Base-by-base conservation (phyloP, 2,797 vertebrate genomes). In the Alcedo quadribrachys region DNA sequence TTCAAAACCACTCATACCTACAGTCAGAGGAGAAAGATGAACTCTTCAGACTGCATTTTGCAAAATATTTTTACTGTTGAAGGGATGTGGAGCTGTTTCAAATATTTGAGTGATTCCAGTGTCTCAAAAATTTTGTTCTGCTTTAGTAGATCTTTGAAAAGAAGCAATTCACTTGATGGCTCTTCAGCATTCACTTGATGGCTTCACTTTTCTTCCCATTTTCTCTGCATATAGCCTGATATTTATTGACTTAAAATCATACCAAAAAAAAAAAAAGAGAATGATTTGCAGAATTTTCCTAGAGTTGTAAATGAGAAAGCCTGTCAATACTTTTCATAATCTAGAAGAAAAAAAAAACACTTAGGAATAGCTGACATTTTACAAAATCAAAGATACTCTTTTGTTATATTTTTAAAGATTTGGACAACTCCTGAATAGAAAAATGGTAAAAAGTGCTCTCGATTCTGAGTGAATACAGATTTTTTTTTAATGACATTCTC, bases 201-300 rank as follows among this genome's bases (percentile, higher is more conserved):
- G 2, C 35, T 82, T 80, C 5, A 0, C 25, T 85, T 82, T 80
- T 88, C 57, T 48, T 89, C 20, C 76, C 32, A 35, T 85, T 86
- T 92, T 45, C 32, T 87, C 84, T 87, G 24, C 48, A 66, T 57
- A 69, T 51, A 78, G 30, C 27, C 46, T 93, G 62, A 67, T 85
- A 90, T 48, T 80, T 92, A 90, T 89, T 87, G 76, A 87, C 55
- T 68, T 78, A 66, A 87, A 92, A 89, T 89, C 71, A 83, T 83
- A 40, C 15, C 11, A 2, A 3, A 27, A 69, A 79, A 27, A 69
- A 79, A 60, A 87, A 50, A 79, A 3, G 5, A 60, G 86, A 54
- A 79, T 4, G 5, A 76, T 78, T 87, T 69, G n/a, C 0, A 0
- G 87, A 92, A 94, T 81, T 83, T 94, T 83, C 51, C 40, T 32